These are phyloP conservation scores for Gila orcuttii DNA, from an alignment of 2,113 vertebrate genomes.

Conservation along the genomic window DNA sequence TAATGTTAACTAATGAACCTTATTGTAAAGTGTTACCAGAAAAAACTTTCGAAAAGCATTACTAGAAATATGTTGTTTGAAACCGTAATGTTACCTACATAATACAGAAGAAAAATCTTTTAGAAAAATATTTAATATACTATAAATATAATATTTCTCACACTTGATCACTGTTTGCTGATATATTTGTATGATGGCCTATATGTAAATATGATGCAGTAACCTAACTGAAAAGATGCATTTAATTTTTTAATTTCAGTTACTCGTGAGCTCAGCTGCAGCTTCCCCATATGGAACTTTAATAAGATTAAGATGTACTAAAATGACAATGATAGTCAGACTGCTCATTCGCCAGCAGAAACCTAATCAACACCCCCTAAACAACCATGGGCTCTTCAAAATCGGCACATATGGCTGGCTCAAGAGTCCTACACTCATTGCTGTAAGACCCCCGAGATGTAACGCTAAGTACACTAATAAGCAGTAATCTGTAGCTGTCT, in stretches of 20 bases:
- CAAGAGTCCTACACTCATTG: not conserved
- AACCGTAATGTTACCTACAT: not conserved
- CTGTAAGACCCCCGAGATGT: not conserved
- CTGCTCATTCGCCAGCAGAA: not conserved
- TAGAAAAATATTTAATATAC: not conserved
- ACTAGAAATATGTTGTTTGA: not conserved
- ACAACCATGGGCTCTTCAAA: not conserved
- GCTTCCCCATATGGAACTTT: conserved; percentile 4
- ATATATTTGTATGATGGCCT: not conserved
- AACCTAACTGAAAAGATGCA: not conserved
- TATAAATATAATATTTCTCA: not conserved
- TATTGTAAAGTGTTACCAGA: too few species aligned
- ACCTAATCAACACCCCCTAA: not conserved
- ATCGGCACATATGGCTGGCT: conserved; percentile 5
- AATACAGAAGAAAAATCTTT: not conserved
- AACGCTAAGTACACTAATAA: conserved; percentile 14
- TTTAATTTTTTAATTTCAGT: not conserved
- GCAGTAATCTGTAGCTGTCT: conserved; percentile 4
- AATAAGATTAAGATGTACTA: conserved; percentile 29
- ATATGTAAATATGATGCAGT: not conserved
- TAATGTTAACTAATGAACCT: too few species aligned
- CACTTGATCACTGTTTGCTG: not conserved
- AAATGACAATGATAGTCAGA: not conserved
- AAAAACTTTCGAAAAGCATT: too few species aligned
- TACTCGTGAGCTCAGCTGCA: not conserved